Percentiles rank a stretch among this genome's conserved stretches.
phyloP scores from a whole-genome alignment of 2,113 vertebrate species.

The Setophaga coronata region DNA sequence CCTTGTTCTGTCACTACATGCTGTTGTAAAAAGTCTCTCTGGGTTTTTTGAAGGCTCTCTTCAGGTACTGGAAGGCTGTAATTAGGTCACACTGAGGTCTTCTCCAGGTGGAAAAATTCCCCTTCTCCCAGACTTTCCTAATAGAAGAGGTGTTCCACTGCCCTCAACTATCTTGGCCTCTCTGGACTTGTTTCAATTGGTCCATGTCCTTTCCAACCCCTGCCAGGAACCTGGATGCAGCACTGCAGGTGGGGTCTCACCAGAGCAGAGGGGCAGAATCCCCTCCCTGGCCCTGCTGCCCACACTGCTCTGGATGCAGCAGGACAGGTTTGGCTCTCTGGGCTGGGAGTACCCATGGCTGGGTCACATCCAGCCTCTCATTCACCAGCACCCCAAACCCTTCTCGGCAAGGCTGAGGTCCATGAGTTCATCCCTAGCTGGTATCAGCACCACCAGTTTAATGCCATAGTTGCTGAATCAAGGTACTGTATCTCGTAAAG shows the following conservation, averaged over 20 bases:
- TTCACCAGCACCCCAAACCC: accelerated
- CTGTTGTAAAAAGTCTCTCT: neutral
- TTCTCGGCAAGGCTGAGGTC: neutral
- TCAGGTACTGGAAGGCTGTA: neutral
- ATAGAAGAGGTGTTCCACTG: neutral
- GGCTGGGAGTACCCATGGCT: neutral
- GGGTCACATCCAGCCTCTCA: neutral
- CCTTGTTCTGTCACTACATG: neutral
- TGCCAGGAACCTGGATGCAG: neutral
- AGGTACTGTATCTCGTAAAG: neutral
- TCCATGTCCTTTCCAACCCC: neutral
- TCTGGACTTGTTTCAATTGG: neutral
- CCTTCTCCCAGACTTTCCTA: neutral
- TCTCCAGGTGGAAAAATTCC: neutral
- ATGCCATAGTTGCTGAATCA: neutral
- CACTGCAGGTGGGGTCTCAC: neutral
- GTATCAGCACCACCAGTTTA: neutral
- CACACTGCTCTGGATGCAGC: neutral
- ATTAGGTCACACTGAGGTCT: neutral
- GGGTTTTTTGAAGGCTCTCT: neutral
- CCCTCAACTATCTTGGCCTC: neutral
- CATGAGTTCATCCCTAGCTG: too few relatives aligned
- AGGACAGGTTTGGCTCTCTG: accelerated
- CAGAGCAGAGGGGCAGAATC: neutral
- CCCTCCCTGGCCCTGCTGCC: neutral